Percentiles rank a stretch among this genome's conserved stretches.
These are phyloP conservation scores for Drosophila setosimentum DNA, from an alignment of 2,888 invertebrate genomes.

Conservation along the genomic window DNA sequence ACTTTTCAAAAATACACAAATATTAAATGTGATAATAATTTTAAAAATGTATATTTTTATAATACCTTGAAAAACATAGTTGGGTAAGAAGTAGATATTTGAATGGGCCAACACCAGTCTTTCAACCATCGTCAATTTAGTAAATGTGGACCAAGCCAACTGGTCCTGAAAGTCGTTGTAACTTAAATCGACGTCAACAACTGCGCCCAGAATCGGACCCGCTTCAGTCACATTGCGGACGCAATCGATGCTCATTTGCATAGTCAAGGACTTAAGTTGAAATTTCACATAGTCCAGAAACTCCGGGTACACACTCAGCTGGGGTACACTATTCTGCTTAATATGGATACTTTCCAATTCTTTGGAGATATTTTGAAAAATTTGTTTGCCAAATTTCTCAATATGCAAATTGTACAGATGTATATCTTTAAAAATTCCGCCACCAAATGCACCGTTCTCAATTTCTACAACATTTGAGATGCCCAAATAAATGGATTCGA, in stretches of 20 bases:
- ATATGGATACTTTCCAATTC: conserved; percentile 58
- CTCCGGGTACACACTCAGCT: conserved; percentile 45
- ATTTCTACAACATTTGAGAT: conserved; percentile 63
- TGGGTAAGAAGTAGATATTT: conserved; percentile 65
- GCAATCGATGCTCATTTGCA: conserved; percentile 64
- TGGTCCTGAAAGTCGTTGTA: conserved; percentile 65
- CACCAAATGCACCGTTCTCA: conserved; percentile 70
- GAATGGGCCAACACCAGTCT: conserved; percentile 69
- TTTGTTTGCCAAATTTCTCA: conserved; percentile 40
- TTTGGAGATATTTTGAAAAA: conserved; percentile 56
- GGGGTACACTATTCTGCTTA: conserved; percentile 53
- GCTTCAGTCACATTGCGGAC: conserved; percentile 67
- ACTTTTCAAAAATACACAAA: background rate
- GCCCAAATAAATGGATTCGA: conserved; percentile 59
- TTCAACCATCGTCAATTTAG: conserved; percentile 72
- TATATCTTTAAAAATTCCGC: conserved; percentile 57
- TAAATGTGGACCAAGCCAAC: conserved; percentile 55
- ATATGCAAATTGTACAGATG: conserved; percentile 68
- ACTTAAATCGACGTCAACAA: conserved; percentile 71
- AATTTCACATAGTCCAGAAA: conserved; percentile 70
- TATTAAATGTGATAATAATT: background rate
- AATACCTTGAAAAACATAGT: conserved; percentile 65
- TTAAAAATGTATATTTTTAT: background rate
- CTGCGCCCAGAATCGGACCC: conserved; percentile 59
- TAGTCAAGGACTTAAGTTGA: conserved; percentile 63